These are phyloP conservation scores for Spisula subtruncata DNA, from an alignment of 2,888 invertebrate species.

Conservation along the genomic window DNA sequence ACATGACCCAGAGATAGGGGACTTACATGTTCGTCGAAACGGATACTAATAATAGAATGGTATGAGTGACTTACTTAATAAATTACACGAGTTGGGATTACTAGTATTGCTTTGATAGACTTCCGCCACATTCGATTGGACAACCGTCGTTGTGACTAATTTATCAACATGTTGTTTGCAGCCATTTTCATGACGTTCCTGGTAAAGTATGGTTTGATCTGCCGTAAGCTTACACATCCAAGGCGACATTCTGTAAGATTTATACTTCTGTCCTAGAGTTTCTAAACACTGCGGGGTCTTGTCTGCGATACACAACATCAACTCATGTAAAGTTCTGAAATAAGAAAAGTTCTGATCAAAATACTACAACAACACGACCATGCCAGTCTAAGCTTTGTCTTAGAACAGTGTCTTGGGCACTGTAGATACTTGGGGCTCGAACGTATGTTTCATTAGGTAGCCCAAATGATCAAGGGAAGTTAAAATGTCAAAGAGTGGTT, in stretches of 20 bases:
- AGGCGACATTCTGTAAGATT: background rate
- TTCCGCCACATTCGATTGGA: background rate
- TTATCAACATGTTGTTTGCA: background rate
- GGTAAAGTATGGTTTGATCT: constrained; percentile 7
- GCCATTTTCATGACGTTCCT: constrained; percentile 24
- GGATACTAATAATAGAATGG: too few relatives aligned
- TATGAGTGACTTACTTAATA: background rate
- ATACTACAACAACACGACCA: background rate
- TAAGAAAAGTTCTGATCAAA: background rate
- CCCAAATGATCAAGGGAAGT: too few relatives aligned
- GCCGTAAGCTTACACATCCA: background rate
- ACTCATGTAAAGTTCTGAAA: constrained; percentile 8
- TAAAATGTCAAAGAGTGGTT: too few relatives aligned
- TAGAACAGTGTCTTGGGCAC: too few relatives aligned
- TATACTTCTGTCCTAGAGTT: background rate
- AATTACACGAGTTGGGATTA: background rate
- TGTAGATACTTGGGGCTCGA: too few relatives aligned
- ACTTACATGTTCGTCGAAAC: too few relatives aligned
- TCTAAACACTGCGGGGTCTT: constrained; percentile 21
- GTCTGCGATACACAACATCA: background rate
- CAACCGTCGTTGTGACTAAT: background rate
- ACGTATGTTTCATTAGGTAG: too few relatives aligned
- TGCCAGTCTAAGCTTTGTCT: too few relatives aligned
- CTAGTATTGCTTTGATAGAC: constrained; percentile 7
- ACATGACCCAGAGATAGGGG: too few relatives aligned